Conservation (phyloP, 1,140 invertebrate species). For the Bombus ignitus region DNA sequence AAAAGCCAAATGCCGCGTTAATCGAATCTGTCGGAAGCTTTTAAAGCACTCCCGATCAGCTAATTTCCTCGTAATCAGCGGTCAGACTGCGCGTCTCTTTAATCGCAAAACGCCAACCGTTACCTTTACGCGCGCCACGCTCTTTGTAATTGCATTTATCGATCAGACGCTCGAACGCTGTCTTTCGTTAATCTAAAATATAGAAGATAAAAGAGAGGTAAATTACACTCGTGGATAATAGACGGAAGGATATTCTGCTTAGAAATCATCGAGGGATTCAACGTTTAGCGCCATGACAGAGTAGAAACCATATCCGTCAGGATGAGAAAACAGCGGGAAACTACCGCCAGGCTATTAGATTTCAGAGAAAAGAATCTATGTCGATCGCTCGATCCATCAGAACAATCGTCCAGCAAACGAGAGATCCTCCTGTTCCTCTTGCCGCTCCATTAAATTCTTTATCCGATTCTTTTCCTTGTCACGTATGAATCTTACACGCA, state of each 20-base stretch:
- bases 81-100: not conserved
- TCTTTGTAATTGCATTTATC: not conserved
- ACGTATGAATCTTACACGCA: not conserved
- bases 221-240: not conserved
- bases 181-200: not conserved
- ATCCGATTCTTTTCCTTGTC: conserved; percentile 8
- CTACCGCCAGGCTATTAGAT: conserved; percentile 8
- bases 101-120: not conserved
- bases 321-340: not conserved
- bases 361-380: not conserved
- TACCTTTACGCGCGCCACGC: not conserved
- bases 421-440: not conserved
- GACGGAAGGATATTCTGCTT: not conserved
- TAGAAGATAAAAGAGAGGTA: not conserved
- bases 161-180: not conserved
- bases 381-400: conserved; percentile 20
- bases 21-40: conserved; percentile 68
- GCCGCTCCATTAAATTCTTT: conserved; percentile 32
- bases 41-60: conserved; percentile 56
- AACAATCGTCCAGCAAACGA: conserved; percentile 21
- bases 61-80: conserved; percentile 44
- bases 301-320: not conserved
- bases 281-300: not conserved
- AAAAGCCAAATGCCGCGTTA: conserved; percentile 57
- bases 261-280: not conserved